Conservation (phyloP, 2,113 vertebrate species). For the Peromyscus californicus region DNA sequence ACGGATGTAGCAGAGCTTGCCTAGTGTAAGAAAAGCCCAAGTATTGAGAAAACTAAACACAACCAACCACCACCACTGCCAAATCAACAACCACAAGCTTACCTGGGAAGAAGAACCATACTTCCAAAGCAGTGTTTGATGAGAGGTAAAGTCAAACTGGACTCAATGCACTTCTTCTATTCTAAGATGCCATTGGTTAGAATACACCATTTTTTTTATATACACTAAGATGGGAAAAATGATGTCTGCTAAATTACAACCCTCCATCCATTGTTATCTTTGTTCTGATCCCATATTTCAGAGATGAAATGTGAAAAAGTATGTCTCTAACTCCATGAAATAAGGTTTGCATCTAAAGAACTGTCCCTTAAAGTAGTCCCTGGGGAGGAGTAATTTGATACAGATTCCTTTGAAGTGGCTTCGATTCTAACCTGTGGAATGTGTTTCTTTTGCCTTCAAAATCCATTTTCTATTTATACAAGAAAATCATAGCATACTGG, state of each 20-base stretch:
- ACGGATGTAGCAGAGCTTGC: neutral
- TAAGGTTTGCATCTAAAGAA: neutral
- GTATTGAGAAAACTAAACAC: neutral
- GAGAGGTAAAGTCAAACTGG: conserved; percentile 41
- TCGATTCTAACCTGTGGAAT: conserved; percentile 67
- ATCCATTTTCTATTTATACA: conserved; percentile 76
- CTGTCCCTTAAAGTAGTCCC: neutral
- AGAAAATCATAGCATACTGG: conserved; percentile 70
- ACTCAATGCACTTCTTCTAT: neutral
- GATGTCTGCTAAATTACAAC: neutral
- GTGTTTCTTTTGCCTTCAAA: conserved; percentile 64
- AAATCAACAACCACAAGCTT: neutral
- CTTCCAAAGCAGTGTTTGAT: conserved; percentile 8
- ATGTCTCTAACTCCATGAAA: neutral
- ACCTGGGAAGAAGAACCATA: neutral
- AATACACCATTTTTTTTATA: neutral
- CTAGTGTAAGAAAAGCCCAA: neutral
- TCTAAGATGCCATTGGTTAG: neutral
- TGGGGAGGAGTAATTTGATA: neutral
- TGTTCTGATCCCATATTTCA: conserved; percentile 37
- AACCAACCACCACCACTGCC: neutral
- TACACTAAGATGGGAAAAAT: neutral
- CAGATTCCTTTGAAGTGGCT: conserved; percentile 57
- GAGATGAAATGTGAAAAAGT: neutral
- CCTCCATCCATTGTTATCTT: neutral